phyloP scores from a whole-genome alignment of 2,113 vertebrate genomes.

The Eptatretus burgeri region DNA sequence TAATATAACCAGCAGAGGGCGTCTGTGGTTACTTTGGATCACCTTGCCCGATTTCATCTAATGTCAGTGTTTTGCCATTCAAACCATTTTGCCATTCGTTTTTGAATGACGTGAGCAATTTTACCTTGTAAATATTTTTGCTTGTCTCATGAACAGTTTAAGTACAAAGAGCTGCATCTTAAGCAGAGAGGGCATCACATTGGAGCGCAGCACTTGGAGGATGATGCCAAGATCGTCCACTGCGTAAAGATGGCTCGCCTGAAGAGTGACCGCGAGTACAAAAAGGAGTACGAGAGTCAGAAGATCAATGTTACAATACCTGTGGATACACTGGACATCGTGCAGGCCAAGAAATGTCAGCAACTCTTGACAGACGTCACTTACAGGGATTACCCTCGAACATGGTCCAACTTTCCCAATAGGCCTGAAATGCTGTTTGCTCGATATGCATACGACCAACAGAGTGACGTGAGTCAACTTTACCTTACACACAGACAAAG shows the following conservation, averaged over 20 bases:
- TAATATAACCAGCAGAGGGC: too few relatives aligned
- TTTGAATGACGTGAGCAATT: too few relatives aligned
- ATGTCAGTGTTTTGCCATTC: too few relatives aligned
- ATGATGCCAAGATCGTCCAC: constrained; percentile 56
- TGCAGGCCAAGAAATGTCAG: constrained; percentile 66
- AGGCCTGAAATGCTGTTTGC: constrained; percentile 35
- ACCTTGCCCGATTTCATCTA: too few relatives aligned
- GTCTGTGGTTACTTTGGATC: too few relatives aligned
- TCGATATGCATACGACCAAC: constrained; percentile 53
- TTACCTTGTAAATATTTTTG: too few relatives aligned
- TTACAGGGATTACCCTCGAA: constrained; percentile 49
- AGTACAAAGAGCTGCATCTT: constrained; percentile 70
- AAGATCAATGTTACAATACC: constrained; percentile 57
- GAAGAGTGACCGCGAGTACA: constrained; percentile 64
- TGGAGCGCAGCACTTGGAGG: constrained; percentile 39
- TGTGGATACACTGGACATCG: constrained; percentile 54
- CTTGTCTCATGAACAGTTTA: constrained; percentile 25
- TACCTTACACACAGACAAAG: too few relatives aligned
- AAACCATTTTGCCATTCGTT: too few relatives aligned
- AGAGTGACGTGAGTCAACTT: constrained; percentile 46
- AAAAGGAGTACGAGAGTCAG: constrained; percentile 40
- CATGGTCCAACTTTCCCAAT: constrained; percentile 67
- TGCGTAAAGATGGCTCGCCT: constrained; percentile 39
- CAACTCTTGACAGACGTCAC: constrained; percentile 66
- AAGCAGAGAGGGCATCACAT: constrained; percentile 72